Evolutionary conservation across 2,797 vertebrate species (phyloP), one percentile per base, ranked within the genome.

Genomic region (Podarcis lilfordi): DNA sequence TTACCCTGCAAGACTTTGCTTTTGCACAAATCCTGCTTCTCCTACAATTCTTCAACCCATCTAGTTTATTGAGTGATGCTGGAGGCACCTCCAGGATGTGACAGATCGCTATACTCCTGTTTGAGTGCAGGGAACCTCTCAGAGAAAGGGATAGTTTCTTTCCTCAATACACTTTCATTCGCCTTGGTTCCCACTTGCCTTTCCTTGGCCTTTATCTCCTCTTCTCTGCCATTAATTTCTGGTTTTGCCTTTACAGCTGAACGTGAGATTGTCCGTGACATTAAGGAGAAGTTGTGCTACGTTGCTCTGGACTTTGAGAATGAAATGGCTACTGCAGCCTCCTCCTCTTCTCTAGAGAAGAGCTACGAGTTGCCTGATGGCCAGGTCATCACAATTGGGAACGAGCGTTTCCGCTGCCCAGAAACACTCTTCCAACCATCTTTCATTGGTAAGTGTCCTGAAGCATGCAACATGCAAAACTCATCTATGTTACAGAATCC

Each of bases 231-330:
- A 91, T 96, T 88, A 95, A 92, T 91, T 88, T 64, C 76, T 84
- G 87, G 40, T 79, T 32, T 86, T 96, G 1, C 94, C 85, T 78
- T 92, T 75, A 92, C 96, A 99, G 99, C 99, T 91, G 99, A 99
- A 97, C 99, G 99, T 97, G 99, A 99, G 97, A 99, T 99, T 97
- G 99, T 99, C 95, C 99, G 99, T 86, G 99, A 99, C 96, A 99
- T 99, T 97, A 99, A 99, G 97, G 99, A 99, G 97, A 99, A 99
- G 94, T 93, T 99, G 95, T 99, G 99, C 97, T 99, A 99, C 76
- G 99, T 99, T 71, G 99, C 99, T 92, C 97, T 99, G 97, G 99
- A 99, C 98, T 99, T 99, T 93, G 99, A 99, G 98, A 99, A 99
- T 89, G 99, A 99, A 97, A 99, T 99, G 99, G 99, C 99, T 91